Evolutionary conservation across 2,797 vertebrate species (phyloP), one percentile per base, ranked within the genome.

Genomic region (Cottoperca gobio): DNA sequence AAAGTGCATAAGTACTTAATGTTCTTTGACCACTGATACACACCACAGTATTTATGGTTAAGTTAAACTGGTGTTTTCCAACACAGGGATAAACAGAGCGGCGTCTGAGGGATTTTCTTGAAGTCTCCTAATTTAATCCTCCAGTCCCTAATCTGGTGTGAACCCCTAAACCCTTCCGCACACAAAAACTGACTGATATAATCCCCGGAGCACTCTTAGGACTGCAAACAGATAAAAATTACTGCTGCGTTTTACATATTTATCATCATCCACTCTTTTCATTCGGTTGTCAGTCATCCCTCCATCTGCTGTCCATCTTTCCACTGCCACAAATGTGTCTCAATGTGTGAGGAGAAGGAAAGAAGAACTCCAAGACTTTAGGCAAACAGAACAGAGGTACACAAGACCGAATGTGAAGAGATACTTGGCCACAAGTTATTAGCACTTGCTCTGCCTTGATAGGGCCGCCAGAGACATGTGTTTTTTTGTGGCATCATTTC

Each of bases 51-150:
- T 79, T 81, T 78, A 85, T 66, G 73, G 58, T 49, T n/a, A 52
- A 77, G 40, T 88, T 75, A 82, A 83, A 88, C 68, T 84, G 81
- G 59, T 88, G 84, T 90, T 92, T 89, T 83, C 80, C 76, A 77
- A 68, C 82, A 83, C 70, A 69, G 54, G 76, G 87, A 91, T 86
- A 89, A 89, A 90, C 87, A 79, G 52, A 88, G 70, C 66, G 2
- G 70, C 77, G 82, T 90, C 78, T 72, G 76, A 83, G 74, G 85
- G 91, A 93, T 94, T 92, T 93, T 92, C 86, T 91, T 90, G 81
- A 89, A 92, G 88, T 88, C 87, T 85, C 85, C 88, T 94, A 92
- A 94, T 94, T 93, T 94, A 94, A 94, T 94, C 91, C 90, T 76
- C 76, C 69, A 77, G 59, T 80, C 84, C 85, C 73, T 93, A 93